phyloP scores from a whole-genome alignment of 1,140 invertebrate species.

The Scaptomyza graminum region DNA sequence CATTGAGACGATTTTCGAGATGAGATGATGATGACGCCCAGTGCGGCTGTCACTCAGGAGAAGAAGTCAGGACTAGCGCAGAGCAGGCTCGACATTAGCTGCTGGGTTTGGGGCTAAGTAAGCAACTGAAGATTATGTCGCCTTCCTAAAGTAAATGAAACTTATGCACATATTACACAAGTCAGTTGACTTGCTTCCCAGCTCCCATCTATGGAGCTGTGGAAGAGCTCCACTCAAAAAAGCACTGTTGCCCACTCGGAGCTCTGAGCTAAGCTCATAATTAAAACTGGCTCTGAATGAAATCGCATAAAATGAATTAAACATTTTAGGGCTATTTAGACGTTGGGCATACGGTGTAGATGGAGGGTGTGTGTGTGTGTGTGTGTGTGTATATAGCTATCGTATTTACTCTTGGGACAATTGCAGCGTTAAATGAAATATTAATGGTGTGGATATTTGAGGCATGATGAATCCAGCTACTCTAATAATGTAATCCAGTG shows the following conservation, averaged over 20 bases:
- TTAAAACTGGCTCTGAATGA: slow-evolving; percentile 80
- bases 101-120: slow-evolving; percentile 47
- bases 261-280: slow-evolving; percentile 54
- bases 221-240: slow-evolving; percentile 7
- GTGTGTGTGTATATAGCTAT: slow-evolving; percentile 29
- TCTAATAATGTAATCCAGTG: slow-evolving; percentile 55
- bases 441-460: slow-evolving; percentile 69
- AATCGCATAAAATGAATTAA: slow-evolving; percentile 83
- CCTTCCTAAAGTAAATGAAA: slow-evolving; percentile 77
- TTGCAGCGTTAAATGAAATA: slow-evolving; percentile 83
- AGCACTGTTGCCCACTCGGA: neutral
- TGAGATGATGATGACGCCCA: slow-evolving; percentile 32
- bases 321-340: slow-evolving; percentile 81
- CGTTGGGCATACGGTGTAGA: neutral
- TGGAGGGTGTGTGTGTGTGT: slow-evolving; percentile 12
- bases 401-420: slow-evolving; percentile 69
- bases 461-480: slow-evolving; percentile 59
- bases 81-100: slow-evolving; percentile 58
- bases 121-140: slow-evolving; percentile 77
- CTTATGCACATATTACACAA: slow-evolving; percentile 82
- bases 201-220: slow-evolving; percentile 2
- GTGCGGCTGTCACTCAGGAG: slow-evolving; percentile 32
- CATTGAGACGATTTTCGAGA: slow-evolving; percentile 73
- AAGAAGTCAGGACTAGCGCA: neutral
- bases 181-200: slow-evolving; percentile 55